Evolutionary conservation across 2,113 vertebrate genomes (phyloP).

Genomic region (Drymodes brunneopygia): DNA sequence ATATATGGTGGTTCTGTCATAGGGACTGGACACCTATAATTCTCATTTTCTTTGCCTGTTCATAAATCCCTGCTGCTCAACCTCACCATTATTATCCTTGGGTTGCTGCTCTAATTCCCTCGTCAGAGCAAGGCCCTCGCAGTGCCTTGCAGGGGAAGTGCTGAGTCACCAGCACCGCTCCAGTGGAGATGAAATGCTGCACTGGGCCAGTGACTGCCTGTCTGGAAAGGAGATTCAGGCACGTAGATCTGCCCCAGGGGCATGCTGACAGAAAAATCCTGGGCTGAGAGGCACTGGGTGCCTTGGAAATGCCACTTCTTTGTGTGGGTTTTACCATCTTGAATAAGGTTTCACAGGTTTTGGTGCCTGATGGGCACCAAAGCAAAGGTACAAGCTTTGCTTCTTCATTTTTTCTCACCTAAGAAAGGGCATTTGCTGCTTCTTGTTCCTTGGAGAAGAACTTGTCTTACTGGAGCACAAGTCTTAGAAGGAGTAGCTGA

Average conservation of each 20-base stretch:
- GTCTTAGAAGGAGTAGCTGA: not conserved
- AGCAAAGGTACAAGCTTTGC: not conserved
- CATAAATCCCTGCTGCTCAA: slow-evolving; percentile 43
- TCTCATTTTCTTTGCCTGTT: slow-evolving; percentile 24
- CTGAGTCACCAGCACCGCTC: slow-evolving; percentile 30
- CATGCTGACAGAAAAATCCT: not conserved
- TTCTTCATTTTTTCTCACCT: not conserved
- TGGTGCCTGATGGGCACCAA: not conserved
- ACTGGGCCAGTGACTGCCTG: not conserved
- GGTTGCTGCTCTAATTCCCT: not conserved
- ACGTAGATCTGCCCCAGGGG: not conserved
- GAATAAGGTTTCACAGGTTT: not conserved
- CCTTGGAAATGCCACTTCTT: not conserved
- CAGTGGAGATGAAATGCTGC: not conserved
- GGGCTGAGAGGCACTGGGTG: not conserved
- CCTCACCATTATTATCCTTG: not conserved
- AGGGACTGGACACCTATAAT: slow-evolving; percentile 63
- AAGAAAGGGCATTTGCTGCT: not conserved
- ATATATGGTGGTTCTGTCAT: slow-evolving; percentile 55
- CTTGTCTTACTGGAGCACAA: not conserved
- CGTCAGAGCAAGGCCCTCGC: not conserved
- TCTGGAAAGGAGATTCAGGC: not conserved
- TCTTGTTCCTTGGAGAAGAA: not conserved
- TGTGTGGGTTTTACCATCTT: not conserved
- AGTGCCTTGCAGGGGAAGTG: not conserved